These are phyloP conservation scores for Aspidiotus destructor DNA, from an alignment of 2,888 invertebrate species.

Conservation along the genomic window DNA sequence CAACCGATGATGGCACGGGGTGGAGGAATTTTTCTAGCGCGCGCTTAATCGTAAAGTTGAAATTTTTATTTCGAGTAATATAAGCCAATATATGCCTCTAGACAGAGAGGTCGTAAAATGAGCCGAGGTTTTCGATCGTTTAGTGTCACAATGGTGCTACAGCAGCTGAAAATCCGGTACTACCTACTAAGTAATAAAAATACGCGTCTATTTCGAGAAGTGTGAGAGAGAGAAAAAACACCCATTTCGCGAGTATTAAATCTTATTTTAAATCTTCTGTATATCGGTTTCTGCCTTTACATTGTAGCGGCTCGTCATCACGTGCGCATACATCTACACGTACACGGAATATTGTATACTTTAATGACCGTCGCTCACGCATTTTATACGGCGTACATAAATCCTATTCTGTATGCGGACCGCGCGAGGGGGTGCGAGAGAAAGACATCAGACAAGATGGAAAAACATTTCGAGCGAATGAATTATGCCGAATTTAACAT, in stretches of 20 bases:
- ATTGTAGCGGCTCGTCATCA: too few relatives aligned
- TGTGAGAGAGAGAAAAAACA: neutral
- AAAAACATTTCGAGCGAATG: too few relatives aligned
- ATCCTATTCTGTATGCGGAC: too few relatives aligned
- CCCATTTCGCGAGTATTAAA: constrained; percentile 4
- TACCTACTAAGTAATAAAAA: neutral
- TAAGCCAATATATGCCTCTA: neutral
- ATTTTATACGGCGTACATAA: too few relatives aligned
- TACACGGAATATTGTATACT: too few relatives aligned
- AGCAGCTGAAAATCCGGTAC: neutral
- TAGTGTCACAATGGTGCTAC: neutral
- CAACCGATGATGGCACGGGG: neutral
- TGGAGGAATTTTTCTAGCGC: neutral
- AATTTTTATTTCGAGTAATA: constrained; percentile 1
- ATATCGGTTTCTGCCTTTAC: neutral
- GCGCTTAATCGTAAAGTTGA: neutral
- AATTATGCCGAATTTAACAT: neutral
- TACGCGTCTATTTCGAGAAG: neutral
- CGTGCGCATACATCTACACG: too few relatives aligned
- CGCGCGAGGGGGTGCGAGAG: too few relatives aligned
- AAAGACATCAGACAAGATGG: too few relatives aligned
- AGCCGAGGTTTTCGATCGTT: constrained; percentile 2
- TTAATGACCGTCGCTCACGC: too few relatives aligned
- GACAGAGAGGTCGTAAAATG: constrained; percentile 1
- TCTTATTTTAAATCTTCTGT: neutral